phyloP scores from a whole-genome alignment of 2,113 vertebrate species.

The Theristicus caerulescens region DNA sequence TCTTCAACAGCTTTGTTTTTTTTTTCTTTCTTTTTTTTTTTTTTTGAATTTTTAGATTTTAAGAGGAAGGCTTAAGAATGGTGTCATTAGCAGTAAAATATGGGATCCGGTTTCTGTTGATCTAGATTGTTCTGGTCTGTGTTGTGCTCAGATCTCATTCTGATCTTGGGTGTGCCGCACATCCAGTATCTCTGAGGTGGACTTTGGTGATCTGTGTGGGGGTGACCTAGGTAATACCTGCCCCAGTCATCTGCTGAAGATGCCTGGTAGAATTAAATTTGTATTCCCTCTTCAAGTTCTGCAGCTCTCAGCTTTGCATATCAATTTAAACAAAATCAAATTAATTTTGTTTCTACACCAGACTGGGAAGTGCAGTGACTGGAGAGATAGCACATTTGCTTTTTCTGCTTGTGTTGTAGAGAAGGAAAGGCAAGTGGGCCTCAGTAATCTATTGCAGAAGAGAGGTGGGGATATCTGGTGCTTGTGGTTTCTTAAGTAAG shows the following conservation, averaged over 20 bases:
- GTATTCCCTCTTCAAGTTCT: neutral
- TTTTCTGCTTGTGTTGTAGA: neutral
- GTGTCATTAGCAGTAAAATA: neutral
- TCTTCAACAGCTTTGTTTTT: neutral
- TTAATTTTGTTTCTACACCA: neutral
- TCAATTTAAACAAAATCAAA: neutral
- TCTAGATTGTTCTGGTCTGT: neutral
- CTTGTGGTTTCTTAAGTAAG: neutral
- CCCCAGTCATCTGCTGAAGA: neutral
- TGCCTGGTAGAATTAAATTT: neutral
- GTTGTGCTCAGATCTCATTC: neutral
- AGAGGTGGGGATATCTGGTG: neutral
- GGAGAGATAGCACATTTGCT: neutral
- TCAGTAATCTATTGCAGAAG: neutral
- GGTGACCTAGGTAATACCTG: neutral
- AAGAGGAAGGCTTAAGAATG: neutral
- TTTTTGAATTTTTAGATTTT: neutral
- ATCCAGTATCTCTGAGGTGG: neutral
- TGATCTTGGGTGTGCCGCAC: neutral
- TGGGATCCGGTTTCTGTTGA: neutral
- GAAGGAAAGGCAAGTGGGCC: neutral
- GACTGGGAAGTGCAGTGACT: neutral
- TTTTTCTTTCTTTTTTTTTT: neutral
- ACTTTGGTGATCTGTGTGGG: neutral
- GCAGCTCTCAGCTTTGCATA: slow-evolving; percentile 5